phyloP scores from a whole-genome alignment of 1,140 invertebrate genomes.

The Eurosta solidaginis region DNA sequence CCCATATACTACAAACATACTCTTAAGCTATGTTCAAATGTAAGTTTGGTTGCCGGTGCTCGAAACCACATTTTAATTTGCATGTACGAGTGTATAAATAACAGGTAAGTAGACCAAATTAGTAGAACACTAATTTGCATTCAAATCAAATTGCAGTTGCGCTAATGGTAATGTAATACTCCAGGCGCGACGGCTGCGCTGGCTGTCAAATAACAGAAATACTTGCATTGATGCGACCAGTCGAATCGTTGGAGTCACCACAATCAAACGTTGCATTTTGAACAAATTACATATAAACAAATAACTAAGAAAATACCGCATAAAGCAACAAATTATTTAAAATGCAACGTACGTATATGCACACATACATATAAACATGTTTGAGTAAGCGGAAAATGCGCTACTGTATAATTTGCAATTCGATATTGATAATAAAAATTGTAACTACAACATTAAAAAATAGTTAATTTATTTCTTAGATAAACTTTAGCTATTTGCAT shows the following conservation, averaged over 20 bases:
- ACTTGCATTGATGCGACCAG: background rate
- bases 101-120: background rate
- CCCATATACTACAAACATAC: too few species aligned
- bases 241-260: background rate
- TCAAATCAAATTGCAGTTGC: background rate
- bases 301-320: background rate
- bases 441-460: background rate
- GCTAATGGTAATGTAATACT: conserved; percentile 3
- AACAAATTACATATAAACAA: conserved; percentile 11
- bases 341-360: background rate
- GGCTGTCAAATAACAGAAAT: background rate
- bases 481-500: too few species aligned
- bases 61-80: background rate
- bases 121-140: background rate
- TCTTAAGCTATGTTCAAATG: too few species aligned
- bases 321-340: background rate
- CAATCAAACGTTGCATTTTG: conserved; percentile 10
- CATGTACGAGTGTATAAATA: background rate
- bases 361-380: background rate
- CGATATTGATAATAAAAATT: conserved; percentile 15
- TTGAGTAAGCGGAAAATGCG: background rate
- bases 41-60: too few species aligned
- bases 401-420: background rate
- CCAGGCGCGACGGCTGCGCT: background rate
- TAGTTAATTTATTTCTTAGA: background rate